A percentile compares a stretch with the other conserved stretches of the same genome.
Conservation (phyloP, 1,140 invertebrate species). For the Penaeus chinensis region DNA sequence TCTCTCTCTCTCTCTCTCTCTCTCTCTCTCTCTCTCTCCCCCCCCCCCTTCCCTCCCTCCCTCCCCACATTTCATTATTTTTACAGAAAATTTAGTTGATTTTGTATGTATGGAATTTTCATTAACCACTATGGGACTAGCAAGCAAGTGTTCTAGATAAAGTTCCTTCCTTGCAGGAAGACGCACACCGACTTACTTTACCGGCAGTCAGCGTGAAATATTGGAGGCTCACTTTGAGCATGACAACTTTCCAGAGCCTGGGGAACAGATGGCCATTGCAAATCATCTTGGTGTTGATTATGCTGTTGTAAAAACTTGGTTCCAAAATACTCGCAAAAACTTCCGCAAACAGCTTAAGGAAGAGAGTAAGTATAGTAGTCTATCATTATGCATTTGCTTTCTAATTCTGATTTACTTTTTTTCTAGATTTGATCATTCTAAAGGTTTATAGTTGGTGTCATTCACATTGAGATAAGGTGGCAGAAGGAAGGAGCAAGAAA, state of each 20-base stretch:
- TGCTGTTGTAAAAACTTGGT: slow-evolving; percentile 56
- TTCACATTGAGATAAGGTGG: neutral
- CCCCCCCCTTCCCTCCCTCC: too few species aligned
- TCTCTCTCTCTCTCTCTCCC: too few species aligned
- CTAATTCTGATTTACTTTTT: too few species aligned
- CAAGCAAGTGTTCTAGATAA: too few species aligned
- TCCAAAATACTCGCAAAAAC: slow-evolving; percentile 58
- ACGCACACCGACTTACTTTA: slow-evolving; percentile 47
- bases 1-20: too few species aligned
- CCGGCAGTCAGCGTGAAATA: slow-evolving; percentile 40
- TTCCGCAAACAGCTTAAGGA: slow-evolving; percentile 45
- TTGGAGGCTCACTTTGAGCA: slow-evolving; percentile 52
- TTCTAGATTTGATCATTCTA: neutral
- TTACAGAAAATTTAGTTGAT: too few species aligned
- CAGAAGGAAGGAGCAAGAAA: neutral
- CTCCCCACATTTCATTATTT: too few species aligned
- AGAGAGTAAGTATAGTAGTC: slow-evolving; percentile 28
- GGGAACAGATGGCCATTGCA: slow-evolving; percentile 44
- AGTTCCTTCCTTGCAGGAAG: slow-evolving; percentile 30
- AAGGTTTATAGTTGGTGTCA: neutral
- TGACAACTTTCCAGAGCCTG: slow-evolving; percentile 54
- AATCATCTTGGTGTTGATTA: slow-evolving; percentile 46
- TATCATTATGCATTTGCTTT: neutral
- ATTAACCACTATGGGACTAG: too few species aligned
- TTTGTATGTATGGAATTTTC: too few species aligned